Evolutionary conservation across 2,113 vertebrate species (phyloP), one percentile per base, ranked within the genome.

Genomic region (Oncorhynchus mykiss): DNA sequence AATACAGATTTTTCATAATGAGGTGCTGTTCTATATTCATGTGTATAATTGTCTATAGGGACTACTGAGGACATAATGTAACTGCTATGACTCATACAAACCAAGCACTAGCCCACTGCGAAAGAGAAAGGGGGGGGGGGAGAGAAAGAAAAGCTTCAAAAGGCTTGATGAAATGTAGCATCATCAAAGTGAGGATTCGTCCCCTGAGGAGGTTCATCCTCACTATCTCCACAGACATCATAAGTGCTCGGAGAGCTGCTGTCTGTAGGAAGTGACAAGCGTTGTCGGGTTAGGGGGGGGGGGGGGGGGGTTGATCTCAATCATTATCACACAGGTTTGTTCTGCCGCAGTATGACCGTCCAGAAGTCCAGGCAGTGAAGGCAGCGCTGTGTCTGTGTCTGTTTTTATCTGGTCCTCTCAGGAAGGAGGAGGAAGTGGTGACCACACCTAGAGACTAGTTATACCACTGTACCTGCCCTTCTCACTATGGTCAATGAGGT

Each of bases 141-240:
- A n/a, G n/a, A n/a, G n/a, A n/a, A n/a, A 69, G 77, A 70, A 71
- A 45, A 59, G 77, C 83, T 83, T 88, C 80, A 85, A 87, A 86
- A 67, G 62, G 78, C 84, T 84, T 84, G 79, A 86, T 84, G 74
- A 83, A 88, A 88, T 69, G 34, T 34, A 69, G 22, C 80, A 82
- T 85, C 80, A 86, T 88, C 79, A 83, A 82, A 87, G 88, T 75
- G 75, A 78, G 74, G 80, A 73, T 82, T 70, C 16, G 20, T 39
- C 34, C 76, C 81, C 69, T 75, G 77, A 79, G 83, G 12, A 16
- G 27, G 25, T 80, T 87, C 84, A 68, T 80, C 74, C 72, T 20
- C 54, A 49, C 80, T 88, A 80, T 89, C 78, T 80, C 59, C 78
- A 70, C 75, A 65, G 70, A 82, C 65, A 74, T 86, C 76, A 78